A percentile compares a stretch with the other conserved stretches of the same genome.
phyloP scores from a whole-genome alignment of 2,888 invertebrate genomes.

The Folsomia candida region DNA sequence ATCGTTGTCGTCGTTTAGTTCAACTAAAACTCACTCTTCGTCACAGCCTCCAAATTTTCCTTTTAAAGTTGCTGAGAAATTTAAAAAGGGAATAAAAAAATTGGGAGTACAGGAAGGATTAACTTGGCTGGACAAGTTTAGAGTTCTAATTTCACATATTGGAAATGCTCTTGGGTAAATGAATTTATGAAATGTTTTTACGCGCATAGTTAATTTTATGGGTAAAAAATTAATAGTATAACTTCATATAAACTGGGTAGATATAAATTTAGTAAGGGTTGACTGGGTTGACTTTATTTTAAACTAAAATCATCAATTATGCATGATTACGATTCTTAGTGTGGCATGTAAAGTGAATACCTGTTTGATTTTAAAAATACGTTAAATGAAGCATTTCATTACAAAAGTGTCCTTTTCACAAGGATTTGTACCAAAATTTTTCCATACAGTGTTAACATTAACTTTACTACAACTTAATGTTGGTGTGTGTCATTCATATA shows the following conservation, averaged over 20 bases:
- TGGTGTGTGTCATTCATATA: too few relatives aligned
- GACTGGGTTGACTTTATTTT: too few relatives aligned
- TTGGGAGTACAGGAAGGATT: conserved; percentile 79
- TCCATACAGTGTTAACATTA: neutral
- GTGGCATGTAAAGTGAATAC: too few relatives aligned
- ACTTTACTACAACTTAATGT: too few relatives aligned
- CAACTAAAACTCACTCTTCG: conserved; percentile 11
- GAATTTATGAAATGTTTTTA: neutral
- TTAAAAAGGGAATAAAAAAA: conserved; percentile 85
- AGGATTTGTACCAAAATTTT: conserved; percentile 6
- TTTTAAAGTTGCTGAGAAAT: conserved; percentile 88
- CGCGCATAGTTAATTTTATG: too few relatives aligned
- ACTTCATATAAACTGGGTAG: too few relatives aligned
- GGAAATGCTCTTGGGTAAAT: conserved; percentile 57
- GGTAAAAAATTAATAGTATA: too few relatives aligned
- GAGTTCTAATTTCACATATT: conserved; percentile 88
- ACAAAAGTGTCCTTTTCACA: neutral
- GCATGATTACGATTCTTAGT: too few relatives aligned
- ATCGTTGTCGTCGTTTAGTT: neutral
- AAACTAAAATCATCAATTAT: too few relatives aligned
- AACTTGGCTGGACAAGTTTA: conserved; percentile 89
- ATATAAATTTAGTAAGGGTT: too few relatives aligned
- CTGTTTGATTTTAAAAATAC: too few relatives aligned
- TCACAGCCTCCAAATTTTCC: conserved; percentile 59
- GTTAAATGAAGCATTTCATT: neutral